phyloP scores from a whole-genome alignment of 1,140 invertebrate species.

The Argopecten irradians region DNA sequence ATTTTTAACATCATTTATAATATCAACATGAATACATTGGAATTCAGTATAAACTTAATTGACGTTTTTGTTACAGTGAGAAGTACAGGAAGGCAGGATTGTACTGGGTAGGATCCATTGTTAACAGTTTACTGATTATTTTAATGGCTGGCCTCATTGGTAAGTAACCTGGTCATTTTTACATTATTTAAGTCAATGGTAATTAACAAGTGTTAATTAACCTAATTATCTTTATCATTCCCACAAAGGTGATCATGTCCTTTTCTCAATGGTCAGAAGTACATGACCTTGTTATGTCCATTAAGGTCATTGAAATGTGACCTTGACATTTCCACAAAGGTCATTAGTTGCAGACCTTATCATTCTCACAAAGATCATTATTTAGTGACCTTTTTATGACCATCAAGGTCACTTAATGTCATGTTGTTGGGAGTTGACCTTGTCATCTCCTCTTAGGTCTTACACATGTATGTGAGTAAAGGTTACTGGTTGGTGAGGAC shows the following conservation, averaged over 20 bases:
- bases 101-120: constrained; percentile 67
- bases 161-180: constrained; percentile 30
- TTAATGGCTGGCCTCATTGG: constrained; percentile 59
- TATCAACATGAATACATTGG: neutral
- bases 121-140: constrained; percentile 63
- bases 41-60: neutral
- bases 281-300: neutral
- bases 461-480: no score
- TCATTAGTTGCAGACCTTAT: neutral
- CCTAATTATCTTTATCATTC: no score
- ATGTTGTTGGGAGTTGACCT: no score
- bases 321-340: neutral
- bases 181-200: neutral
- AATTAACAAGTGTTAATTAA: no score
- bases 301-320: neutral
- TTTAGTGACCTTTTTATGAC: no score
- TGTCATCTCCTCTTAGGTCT: no score
- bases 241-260: neutral
- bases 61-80: constrained; percentile 46
- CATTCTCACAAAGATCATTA: neutral
- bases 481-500: no score
- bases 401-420: no score
- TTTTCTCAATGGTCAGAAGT: no score
- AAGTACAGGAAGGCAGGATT: constrained; percentile 57
- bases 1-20: no score